Evolutionary conservation across 2,797 vertebrate genomes (phyloP), one percentile per base, ranked within the genome.

Genomic region (Poecilia wingei): DNA sequence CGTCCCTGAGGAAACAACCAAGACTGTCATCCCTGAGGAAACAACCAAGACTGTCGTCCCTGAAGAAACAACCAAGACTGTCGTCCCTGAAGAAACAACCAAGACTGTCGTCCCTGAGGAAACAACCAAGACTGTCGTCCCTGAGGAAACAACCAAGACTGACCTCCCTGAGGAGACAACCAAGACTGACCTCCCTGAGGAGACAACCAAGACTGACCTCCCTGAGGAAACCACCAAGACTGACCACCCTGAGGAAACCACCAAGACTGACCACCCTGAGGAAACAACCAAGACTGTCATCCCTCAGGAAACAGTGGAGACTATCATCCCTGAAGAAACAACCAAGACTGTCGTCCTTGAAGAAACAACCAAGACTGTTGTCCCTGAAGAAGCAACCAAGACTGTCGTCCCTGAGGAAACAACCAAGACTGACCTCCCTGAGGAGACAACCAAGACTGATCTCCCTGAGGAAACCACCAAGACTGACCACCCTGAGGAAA

Each of bases 221-320:
- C 49, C 18, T 51, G 49, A 51, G 1, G 51, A 53, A 25, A 53
- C 20, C 0, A 2, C 2, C 0, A 1, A 47, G 46, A 47, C 46
- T 57, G 14, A 2, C 36, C 36, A 36, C 16, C 14, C 68, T 28
- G 71, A 74, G 31, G 64, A 82, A 45, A 45, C 43, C 0, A 0
- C 1, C 0, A 6, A 49, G 47, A 49, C 47, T 20, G 47, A 20
- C 5, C 0, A 20, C 6, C 16, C 47, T 20, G 47, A 47, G 1
- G 16, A 18, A 47, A 5, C 46, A 1, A 2, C 4, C 1, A 70
- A 81, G 6, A 73, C 86, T 53, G 12, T 47, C 9, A 0, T 0
- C 13, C 9, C 68, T 22, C 61, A 74, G 3, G 49, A 22, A 51
- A 51, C 49, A n/a, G n/a, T n/a, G n/a, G n/a, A n/a, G 14, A 47